Evolutionary conservation across 2,888 invertebrate species (phyloP), one percentile per base, ranked within the genome.

Genomic region (Creontiades dilutus): DNA sequence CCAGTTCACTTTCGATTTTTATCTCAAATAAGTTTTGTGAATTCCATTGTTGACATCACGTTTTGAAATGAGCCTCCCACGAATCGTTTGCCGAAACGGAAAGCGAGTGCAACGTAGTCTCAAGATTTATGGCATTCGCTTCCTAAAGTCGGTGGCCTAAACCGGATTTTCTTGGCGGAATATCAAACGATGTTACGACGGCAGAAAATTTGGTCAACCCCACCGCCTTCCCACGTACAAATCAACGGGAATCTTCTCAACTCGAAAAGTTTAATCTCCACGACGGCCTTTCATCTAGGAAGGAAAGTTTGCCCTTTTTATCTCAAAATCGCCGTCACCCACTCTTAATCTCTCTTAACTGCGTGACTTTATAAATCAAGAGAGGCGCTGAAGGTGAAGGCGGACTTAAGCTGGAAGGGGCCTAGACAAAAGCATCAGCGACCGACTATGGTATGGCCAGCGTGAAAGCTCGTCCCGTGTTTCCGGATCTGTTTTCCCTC

Each of bases 401-500:
- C n/a, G 57, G 57, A 16, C 52, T 52, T 37, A 37, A 37, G 37
- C 37, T 37, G 37, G 37, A 2, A 37, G 37, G 37, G 13, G 46
- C 28, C 78, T 78, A 78, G 78, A 78, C 78, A 78, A 78, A 78
- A n/a, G 78, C 46, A 47, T 78, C 46, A 78, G 23, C 12, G 2
- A 27, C 68, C 68, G 68, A 68, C 68, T 68, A 37, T 37, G 68
- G 68, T n/a, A 61, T 61, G 68, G 68, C 1, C 68, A 19, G 19
- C 68, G 68, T 68, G 85, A 85, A 85, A 85, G 57, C 57, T 85
- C 48, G 55, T 7, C 68, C 68, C 12, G 37, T 27, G 85, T 85
- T 57, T 85, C 85, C 85, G 85, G 37, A 85, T 85, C 57, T 55
- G 85, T 85, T 85, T 85, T 46, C 37, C 27, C 82, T 52, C 48